Conservation (phyloP, 2,113 vertebrate genomes). For the Azemiops feae region DNA sequence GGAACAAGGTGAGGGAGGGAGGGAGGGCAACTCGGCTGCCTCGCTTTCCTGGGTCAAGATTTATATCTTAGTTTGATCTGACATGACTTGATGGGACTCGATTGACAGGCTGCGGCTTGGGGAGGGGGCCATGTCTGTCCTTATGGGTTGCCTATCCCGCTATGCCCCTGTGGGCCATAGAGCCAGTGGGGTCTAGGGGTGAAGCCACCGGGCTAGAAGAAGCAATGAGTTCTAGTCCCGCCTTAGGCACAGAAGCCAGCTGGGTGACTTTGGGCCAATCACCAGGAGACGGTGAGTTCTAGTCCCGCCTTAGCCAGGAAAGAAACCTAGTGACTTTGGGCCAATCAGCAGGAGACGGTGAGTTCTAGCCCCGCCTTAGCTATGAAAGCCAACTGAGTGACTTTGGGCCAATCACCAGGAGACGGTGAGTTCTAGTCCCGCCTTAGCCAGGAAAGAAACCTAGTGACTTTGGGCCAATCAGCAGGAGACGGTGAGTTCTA, state of each 20-base stretch:
- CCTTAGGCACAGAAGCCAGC: rapidly evolving
- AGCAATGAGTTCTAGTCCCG: neutral
- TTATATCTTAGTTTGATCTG: neutral
- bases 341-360: too few species aligned
- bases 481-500: too few species aligned
- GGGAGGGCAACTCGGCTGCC: neutral
- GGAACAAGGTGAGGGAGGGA: slow-evolving; percentile 81
- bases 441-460: rapidly evolving
- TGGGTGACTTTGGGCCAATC: neutral
- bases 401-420: neutral
- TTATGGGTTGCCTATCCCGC: neutral
- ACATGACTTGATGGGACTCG: neutral
- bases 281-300: neutral
- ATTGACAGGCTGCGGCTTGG: rapidly evolving
- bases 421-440: neutral
- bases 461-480: too few species aligned
- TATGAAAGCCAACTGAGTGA: rapidly evolving
- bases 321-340: too few species aligned
- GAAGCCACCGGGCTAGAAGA: neutral
- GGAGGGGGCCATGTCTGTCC: neutral
- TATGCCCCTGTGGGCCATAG: neutral
- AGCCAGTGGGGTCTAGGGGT: neutral
- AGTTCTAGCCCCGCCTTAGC: too few species aligned
- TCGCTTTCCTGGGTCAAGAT: neutral
- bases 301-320: too few species aligned